phyloP scores from a whole-genome alignment of 2,113 vertebrate species.

The Lepus americanus region DNA sequence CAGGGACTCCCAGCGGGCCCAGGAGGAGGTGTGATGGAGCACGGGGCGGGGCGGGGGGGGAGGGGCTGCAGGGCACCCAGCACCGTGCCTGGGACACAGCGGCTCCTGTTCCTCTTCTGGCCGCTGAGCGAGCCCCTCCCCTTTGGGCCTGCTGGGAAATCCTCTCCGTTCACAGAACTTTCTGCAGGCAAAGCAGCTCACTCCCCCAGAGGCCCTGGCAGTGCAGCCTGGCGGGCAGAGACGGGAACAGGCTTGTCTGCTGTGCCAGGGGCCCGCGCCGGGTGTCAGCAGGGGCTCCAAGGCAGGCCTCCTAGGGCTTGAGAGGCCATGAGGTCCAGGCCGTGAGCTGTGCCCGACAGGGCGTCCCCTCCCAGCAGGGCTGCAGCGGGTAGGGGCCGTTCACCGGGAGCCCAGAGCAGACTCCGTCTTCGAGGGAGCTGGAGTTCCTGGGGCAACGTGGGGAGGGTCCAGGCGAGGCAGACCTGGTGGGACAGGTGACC shows the following conservation, averaged over 20 bases:
- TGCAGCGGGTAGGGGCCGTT: neutral
- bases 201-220: neutral
- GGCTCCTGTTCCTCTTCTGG: neutral
- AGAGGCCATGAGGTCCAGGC: neutral
- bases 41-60: too few relatives aligned
- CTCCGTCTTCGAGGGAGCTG: neutral
- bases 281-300: too few relatives aligned
- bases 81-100: neutral
- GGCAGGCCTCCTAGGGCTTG: too few relatives aligned
- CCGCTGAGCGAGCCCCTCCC: neutral
- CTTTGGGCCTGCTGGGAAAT: neutral
- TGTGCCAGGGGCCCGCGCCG: too few relatives aligned
- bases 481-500: neutral
- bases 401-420: neutral
- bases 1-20: neutral
- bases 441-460: neutral
- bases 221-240: too few relatives aligned
- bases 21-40: neutral
- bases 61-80: neutral
- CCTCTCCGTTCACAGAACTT: neutral
- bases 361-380: neutral
- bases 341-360: neutral
- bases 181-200: neutral
- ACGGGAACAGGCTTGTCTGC: neutral
- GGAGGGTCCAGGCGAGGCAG: neutral